Percentiles rank a stretch among this genome's conserved stretches.
phyloP scores from a whole-genome alignment of 2,113 vertebrate species.

The Pedetes capensis region DNA sequence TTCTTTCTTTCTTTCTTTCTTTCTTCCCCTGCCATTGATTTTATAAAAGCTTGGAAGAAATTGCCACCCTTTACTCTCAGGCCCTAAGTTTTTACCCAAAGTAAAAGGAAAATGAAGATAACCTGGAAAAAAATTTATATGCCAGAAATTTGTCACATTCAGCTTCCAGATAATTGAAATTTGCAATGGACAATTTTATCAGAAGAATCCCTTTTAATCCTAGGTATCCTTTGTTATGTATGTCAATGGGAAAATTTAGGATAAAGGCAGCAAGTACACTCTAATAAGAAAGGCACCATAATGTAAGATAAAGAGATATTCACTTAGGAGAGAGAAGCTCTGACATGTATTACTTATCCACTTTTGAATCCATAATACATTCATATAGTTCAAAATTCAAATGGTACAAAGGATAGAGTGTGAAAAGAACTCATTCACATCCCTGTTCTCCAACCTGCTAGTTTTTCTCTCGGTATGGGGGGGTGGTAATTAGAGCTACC shows the following conservation, averaged over 20 bases:
- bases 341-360: not conserved
- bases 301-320: not conserved
- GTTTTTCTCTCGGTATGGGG: not conserved
- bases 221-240: not conserved
- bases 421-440: not conserved
- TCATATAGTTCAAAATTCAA: not conserved
- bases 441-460: not conserved
- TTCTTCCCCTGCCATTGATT: not conserved
- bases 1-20: not conserved
- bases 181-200: slow-evolving; percentile 40
- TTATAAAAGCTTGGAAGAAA: slow-evolving; percentile 12
- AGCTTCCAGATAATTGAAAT: slow-evolving; percentile 32
- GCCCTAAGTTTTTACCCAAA: not conserved
- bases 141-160: slow-evolving; percentile 2
- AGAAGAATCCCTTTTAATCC: slow-evolving; percentile 10
- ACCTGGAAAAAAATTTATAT: not conserved
- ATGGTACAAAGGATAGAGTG: not conserved
- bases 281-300: not conserved
- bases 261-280: not conserved
- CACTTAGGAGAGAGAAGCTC: not conserved
- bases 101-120: slow-evolving; percentile 10
- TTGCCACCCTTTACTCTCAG: not conserved
- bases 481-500: not conserved
- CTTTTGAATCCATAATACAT: not conserved
- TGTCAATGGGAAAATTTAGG: not conserved